phyloP scores from a whole-genome alignment of 2,113 vertebrate species.

The Lota lota region DNA sequence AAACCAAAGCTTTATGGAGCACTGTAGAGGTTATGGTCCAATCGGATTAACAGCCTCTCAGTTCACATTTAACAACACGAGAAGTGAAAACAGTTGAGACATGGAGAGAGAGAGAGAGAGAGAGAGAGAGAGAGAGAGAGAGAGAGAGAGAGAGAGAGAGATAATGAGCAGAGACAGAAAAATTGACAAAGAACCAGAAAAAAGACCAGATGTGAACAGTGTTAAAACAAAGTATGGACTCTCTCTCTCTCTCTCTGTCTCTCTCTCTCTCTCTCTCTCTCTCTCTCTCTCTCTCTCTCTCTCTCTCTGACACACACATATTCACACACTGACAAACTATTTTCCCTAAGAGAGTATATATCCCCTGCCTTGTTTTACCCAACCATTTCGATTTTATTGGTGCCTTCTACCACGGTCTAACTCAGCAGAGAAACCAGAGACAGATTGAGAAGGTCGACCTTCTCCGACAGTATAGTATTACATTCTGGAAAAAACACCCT shows the following conservation, averaged over 20 bases:
- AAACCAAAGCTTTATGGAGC: constrained; percentile 21
- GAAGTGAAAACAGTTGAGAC: constrained; percentile 26
- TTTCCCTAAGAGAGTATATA: constrained; percentile 3
- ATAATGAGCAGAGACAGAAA: too few relatives aligned
- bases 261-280: constrained; percentile 5
- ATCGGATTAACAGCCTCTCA: constrained; percentile 1
- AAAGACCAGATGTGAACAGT: constrained; percentile 48
- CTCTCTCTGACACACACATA: too few relatives aligned
- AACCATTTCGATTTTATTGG: constrained; percentile 2
- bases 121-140: neutral
- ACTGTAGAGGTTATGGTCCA: constrained; percentile 19
- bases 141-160: too few relatives aligned
- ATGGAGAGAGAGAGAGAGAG: constrained; percentile 2
- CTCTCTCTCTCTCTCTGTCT: neutral
- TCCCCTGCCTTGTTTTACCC: neutral
- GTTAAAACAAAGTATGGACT: too few relatives aligned
- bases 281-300: neutral
- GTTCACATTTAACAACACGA: too few relatives aligned
- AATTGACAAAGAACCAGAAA: too few relatives aligned
- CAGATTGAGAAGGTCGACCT: neutral
- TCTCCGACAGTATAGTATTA: too few relatives aligned
- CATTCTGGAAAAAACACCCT: too few relatives aligned
- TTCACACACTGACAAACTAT: too few relatives aligned
- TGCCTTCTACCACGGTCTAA: constrained; percentile 26
- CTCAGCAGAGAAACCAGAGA: constrained; percentile 18